These are phyloP conservation scores for Chironex yamaguchii DNA, from an alignment of 30 jellyfish, hydroid and myxozoan species.

Conservation along the genomic window DNA sequence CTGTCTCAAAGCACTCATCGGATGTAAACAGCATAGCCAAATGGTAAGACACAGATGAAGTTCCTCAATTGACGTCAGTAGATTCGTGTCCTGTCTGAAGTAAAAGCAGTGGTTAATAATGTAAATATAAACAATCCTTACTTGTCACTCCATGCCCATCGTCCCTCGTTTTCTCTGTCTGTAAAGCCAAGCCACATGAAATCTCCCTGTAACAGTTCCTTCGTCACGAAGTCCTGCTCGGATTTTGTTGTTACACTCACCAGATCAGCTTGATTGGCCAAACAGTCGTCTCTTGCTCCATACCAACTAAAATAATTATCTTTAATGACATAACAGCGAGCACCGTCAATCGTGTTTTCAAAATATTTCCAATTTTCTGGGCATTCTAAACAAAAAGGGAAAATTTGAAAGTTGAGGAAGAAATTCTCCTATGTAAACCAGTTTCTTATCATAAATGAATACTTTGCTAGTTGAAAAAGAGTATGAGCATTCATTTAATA, in stretches of 20 bases:
- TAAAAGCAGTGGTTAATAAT: background rate
- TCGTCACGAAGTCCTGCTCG: conserved; percentile 90
- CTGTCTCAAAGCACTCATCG: no score
- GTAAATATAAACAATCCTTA: conserved; percentile 4
- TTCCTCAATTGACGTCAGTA: no score
- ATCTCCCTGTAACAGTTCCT: conserved; percentile 74
- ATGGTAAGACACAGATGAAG: no score
- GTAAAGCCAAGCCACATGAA: conserved; percentile 98
- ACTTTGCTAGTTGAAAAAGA: no score
- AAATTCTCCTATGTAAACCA: no score
- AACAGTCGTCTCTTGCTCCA: conserved; percentile 94
- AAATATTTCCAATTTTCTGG: conserved; percentile 85
- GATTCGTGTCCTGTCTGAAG: no score
- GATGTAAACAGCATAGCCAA: background rate
- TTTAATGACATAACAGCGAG: conserved; percentile 83
- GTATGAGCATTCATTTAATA: no score
- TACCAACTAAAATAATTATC: conserved; percentile 90
- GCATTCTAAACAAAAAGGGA: conserved; percentile 56
- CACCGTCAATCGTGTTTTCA: conserved; percentile 75
- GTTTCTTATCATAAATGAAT: no score
- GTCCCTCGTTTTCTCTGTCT: conserved; percentile 88
- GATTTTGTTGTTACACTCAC: conserved; percentile 83
- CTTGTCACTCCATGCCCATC: conserved; percentile 99
- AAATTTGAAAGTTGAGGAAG: no score
- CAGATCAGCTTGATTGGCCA: conserved; percentile 85